phyloP scores from a whole-genome alignment of 1,140 invertebrate species.

The Pseudobourletiella spinata region DNA sequence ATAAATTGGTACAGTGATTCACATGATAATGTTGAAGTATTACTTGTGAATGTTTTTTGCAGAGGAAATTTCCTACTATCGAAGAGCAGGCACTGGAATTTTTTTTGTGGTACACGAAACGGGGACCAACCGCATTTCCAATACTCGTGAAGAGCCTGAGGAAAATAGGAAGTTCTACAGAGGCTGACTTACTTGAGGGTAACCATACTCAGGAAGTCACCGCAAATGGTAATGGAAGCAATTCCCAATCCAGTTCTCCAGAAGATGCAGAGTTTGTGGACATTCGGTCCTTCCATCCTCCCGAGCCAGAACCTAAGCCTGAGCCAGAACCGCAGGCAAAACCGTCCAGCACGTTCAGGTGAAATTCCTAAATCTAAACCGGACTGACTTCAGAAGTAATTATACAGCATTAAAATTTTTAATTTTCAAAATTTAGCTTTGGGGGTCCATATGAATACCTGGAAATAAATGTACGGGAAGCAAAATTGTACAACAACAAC shows the following conservation, averaged over 20 bases:
- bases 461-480: not conserved
- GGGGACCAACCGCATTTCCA: conserved; percentile 24
- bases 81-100: conserved; percentile 26
- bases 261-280: too few relatives aligned
- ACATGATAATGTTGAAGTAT: not conserved
- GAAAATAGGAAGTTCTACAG: conserved; percentile 14
- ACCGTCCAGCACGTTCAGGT: too few relatives aligned
- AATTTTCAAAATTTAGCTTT: not conserved
- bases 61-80: conserved; percentile 1
- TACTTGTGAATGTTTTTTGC: not conserved
- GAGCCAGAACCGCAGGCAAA: too few relatives aligned
- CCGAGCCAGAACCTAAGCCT: too few relatives aligned
- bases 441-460: not conserved
- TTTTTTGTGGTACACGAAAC: conserved; percentile 16
- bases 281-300: too few relatives aligned
- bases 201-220: not conserved
- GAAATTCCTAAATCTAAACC: too few relatives aligned
- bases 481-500: too few relatives aligned
- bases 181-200: conserved; percentile 2
- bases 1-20: not conserved
- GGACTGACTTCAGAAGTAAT: too few relatives aligned
- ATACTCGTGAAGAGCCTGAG: conserved; percentile 17
- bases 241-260: not conserved
- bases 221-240: not conserved
- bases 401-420: too few relatives aligned